phyloP scores from a whole-genome alignment of 2,113 vertebrate species.

The mouse (Mus musculus) region DNA sequence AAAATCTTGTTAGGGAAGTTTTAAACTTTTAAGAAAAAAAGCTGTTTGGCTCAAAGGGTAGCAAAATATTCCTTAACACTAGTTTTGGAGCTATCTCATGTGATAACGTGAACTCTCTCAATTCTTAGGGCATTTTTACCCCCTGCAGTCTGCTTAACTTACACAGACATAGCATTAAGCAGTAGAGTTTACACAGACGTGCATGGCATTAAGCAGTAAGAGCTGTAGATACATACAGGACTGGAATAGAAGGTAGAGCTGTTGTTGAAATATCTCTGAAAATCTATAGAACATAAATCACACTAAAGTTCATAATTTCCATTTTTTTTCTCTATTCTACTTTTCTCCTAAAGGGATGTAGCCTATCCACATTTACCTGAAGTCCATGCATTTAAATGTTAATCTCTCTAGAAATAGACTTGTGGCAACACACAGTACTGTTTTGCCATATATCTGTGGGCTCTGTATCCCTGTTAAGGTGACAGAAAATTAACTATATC shows the following conservation, averaged over 20 bases:
- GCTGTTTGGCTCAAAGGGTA: not conserved
- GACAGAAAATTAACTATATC: not conserved
- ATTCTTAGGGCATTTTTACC: conserved; percentile 30
- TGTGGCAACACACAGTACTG: not conserved
- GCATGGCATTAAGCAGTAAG: not conserved
- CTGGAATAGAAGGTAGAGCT: not conserved
- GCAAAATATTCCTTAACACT: not conserved
- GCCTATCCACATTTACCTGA: not conserved
- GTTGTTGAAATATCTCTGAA: not conserved
- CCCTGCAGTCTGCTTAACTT: not conserved
- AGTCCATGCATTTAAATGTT: not conserved
- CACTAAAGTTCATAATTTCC: not conserved
- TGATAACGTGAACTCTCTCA: not conserved
- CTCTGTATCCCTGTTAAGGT: not conserved
- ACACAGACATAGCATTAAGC: not conserved
- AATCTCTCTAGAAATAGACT: not conserved
- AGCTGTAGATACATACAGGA: not conserved
- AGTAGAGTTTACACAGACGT: not conserved
- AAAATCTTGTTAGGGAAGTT: conserved; percentile 35
- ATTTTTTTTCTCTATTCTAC: not conserved
- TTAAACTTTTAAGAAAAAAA: conserved; percentile 40
- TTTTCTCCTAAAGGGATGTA: not conserved
- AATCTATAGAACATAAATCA: not conserved
- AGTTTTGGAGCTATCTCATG: not conserved
- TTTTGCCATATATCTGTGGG: not conserved